phyloP scores from a whole-genome alignment of 2,797 vertebrate species.

The Microcaecilia unicolor region DNA sequence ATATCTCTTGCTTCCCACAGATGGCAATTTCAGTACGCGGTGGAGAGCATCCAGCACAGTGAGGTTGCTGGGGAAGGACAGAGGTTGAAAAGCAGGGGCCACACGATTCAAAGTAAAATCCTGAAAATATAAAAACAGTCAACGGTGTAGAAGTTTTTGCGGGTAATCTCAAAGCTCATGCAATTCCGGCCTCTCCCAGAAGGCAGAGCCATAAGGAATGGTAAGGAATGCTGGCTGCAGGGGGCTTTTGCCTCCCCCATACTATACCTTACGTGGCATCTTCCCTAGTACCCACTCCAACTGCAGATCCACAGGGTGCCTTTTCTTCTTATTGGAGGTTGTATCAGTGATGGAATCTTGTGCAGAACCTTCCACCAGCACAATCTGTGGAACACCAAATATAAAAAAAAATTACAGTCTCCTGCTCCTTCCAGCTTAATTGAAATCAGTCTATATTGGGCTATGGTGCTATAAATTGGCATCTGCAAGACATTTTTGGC shows the following conservation, averaged over 20 bases:
- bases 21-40: constrained; percentile 72
- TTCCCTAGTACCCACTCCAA: constrained; percentile 89
- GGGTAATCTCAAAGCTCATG: neutral
- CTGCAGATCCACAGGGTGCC: constrained; percentile 73
- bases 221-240: neutral
- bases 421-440: too few relatives aligned
- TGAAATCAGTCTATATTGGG: too few relatives aligned
- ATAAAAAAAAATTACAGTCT: too few relatives aligned
- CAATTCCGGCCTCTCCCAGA: too few relatives aligned
- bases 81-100: constrained; percentile 25
- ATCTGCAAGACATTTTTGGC: too few relatives aligned
- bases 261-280: constrained; percentile 78
- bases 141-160: too few relatives aligned
- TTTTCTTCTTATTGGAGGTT: constrained; percentile 10
- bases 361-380: constrained; percentile 62
- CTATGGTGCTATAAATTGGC: too few relatives aligned
- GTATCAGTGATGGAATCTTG: neutral
- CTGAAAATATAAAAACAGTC: constrained; percentile 19
- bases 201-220: neutral
- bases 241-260: too few relatives aligned
- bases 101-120: constrained; percentile 62
- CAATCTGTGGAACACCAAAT: constrained; percentile 50
- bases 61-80: constrained; percentile 60
- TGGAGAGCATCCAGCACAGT: constrained; percentile 62
- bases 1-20: constrained; percentile 86